Evolutionary conservation across 2,888 invertebrate genomes (phyloP).

Genomic region (Himalopsyche japonica): DNA sequence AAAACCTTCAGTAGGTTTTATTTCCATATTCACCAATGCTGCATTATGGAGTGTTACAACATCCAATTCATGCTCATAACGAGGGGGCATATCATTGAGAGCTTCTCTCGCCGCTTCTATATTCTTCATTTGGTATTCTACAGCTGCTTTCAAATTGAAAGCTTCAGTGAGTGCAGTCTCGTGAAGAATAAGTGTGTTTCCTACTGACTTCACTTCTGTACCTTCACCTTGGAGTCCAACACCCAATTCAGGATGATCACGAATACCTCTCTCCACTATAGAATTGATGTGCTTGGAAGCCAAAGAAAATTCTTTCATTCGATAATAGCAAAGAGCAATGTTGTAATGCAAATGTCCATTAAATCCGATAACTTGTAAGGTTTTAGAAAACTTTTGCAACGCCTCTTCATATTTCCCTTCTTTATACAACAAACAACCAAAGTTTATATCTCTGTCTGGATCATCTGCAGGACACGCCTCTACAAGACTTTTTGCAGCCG

Average conservation of each 20-base stretch:
- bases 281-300: conserved; percentile 90
- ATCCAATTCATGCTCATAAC: conserved; percentile 96
- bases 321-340: conserved; percentile 92
- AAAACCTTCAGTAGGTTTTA: conserved; percentile 89
- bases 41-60: conserved; percentile 97
- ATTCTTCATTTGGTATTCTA: conserved; percentile 83
- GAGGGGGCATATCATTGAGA: conserved; percentile 85
- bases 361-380: conserved; percentile 87
- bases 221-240: conserved; percentile 97
- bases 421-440: conserved; percentile 93
- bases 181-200: conserved; percentile 90
- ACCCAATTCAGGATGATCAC: conserved; percentile 95
- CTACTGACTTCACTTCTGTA: conserved; percentile 91
- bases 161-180: conserved; percentile 97
- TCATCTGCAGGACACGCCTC: conserved; percentile 88
- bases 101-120: conserved; percentile 86
- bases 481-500: conserved; percentile 86
- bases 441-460: conserved; percentile 91
- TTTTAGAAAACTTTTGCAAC: conserved; percentile 83
- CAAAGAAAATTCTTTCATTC: conserved; percentile 89
- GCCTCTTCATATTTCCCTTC: conserved; percentile 85
- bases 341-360: conserved; percentile 93
- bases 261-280: conserved; percentile 94
- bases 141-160: conserved; percentile 97
- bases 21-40: conserved; percentile 86